Conservation (phyloP, 1,140 invertebrate species). For the Trichomalopsis sarcophagae region DNA sequence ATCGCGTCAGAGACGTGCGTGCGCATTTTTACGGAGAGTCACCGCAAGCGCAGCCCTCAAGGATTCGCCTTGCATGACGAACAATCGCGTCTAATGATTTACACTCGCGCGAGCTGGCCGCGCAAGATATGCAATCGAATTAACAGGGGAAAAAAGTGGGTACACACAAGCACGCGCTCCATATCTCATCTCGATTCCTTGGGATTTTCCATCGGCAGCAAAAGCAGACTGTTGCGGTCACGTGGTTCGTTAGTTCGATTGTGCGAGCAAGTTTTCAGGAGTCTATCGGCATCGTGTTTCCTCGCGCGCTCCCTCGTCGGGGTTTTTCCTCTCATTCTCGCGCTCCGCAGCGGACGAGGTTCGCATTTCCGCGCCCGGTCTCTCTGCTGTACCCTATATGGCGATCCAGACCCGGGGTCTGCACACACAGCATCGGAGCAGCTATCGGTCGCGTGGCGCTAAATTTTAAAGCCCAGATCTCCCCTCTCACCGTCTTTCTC, state of each 20-base stretch:
- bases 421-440: not conserved
- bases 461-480: not conserved
- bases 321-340: constrained; percentile 16
- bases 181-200: not conserved
- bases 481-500: not conserved
- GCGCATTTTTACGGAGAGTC: too few species aligned
- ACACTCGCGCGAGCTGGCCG: not conserved
- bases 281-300: constrained; percentile 3
- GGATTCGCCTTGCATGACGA: not conserved
- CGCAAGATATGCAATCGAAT: not conserved
- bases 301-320: not conserved
- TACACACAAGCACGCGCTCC: not conserved
- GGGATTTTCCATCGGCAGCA: not conserved
- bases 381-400: not conserved
- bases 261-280: constrained; percentile 35
- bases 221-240: not conserved
- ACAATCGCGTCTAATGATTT: not conserved
- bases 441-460: not conserved
- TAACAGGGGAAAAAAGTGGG: not conserved
- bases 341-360: not conserved
- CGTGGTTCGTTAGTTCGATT: constrained; percentile 45
- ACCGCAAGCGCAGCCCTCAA: too few species aligned
- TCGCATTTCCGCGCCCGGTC: constrained; percentile 30
- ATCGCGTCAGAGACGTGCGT: not conserved
- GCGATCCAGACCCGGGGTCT: not conserved